These are phyloP conservation scores for Cottoperca gobio DNA, from an alignment of 2,797 vertebrate species.

Conservation along the genomic window DNA sequence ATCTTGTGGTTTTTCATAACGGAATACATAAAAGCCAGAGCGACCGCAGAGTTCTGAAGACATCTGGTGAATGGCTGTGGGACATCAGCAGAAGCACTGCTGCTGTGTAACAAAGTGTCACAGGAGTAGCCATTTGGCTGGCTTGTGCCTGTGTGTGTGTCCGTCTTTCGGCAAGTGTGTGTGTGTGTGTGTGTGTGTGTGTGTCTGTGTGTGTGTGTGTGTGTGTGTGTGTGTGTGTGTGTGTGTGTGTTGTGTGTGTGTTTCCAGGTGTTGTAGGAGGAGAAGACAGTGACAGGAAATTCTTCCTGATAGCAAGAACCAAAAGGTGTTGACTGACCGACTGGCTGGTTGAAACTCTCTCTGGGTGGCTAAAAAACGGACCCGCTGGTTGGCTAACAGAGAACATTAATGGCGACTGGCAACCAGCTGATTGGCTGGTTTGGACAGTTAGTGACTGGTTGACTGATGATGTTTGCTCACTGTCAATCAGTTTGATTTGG, in stretches of 20 bases:
- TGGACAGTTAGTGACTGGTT: slow-evolving; percentile 10
- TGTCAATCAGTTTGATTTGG: slow-evolving; percentile 49
- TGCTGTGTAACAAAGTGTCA: slow-evolving; percentile 60
- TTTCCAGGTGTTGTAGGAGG: slow-evolving; percentile 69
- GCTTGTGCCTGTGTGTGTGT: slow-evolving; percentile 32
- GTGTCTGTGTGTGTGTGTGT: slow-evolving; percentile 46
- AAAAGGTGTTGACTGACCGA: slow-evolving; percentile 75
- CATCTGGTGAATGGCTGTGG: slow-evolving; percentile 57
- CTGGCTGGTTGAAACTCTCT: slow-evolving; percentile 28
- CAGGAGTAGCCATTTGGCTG: slow-evolving; percentile 65
- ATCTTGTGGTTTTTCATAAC: slow-evolving; percentile 30
- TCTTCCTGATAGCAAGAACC: slow-evolving; percentile 61
- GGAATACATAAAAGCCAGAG: slow-evolving; percentile 13
- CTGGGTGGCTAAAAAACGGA: slow-evolving; percentile 50
- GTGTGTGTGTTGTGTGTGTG: slow-evolving; percentile 50
- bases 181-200: slow-evolving; percentile 7
- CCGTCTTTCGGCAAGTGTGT: slow-evolving; percentile 19
- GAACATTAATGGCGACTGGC: not conserved
- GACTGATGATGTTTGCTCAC: slow-evolving; percentile 63
- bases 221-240: slow-evolving; percentile 31
- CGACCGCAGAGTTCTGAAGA: slow-evolving; percentile 31
- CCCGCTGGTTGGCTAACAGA: slow-evolving; percentile 21
- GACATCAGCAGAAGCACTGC: slow-evolving; percentile 32
- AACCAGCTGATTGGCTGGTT: slow-evolving; percentile 34
- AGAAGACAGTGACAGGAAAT: slow-evolving; percentile 69